phyloP scores from a whole-genome alignment of 2,797 vertebrate genomes.

The Oryzias dopingdopingensis region DNA sequence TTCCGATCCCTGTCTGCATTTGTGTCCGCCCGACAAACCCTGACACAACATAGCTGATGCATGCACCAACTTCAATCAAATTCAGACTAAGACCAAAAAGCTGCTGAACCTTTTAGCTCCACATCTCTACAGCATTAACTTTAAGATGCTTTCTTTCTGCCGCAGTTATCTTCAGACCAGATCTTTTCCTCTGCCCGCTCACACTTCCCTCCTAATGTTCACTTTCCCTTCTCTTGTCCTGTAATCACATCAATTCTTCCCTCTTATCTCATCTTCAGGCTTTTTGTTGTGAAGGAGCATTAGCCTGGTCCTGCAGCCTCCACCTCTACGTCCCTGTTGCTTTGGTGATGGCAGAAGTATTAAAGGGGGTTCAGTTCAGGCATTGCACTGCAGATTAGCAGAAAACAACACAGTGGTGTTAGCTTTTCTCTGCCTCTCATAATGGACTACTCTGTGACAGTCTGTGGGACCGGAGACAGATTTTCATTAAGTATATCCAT shows the following conservation, averaged over 20 bases:
- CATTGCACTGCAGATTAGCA: slow-evolving; percentile 30
- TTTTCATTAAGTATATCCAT: background rate
- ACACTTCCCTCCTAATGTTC: slow-evolving; percentile 28
- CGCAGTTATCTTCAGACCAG: no score
- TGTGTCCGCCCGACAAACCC: no score
- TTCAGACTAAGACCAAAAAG: background rate
- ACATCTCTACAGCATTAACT: no score
- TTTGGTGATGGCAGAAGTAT: slow-evolving; percentile 12
- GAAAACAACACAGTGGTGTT: slow-evolving; percentile 14
- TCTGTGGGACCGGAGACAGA: background rate
- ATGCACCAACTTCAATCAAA: background rate
- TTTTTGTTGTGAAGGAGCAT: slow-evolving; percentile 22
- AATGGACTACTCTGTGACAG: slow-evolving; percentile 4
- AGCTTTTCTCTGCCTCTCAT: slow-evolving; percentile 1
- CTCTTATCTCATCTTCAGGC: slow-evolving; percentile 34
- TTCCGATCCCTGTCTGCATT: no score
- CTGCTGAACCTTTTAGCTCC: background rate
- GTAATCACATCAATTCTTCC: slow-evolving; percentile 49
- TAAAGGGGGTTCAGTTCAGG: slow-evolving; percentile 26
- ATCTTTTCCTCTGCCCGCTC: background rate
- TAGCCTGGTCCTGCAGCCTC: slow-evolving; percentile 30
- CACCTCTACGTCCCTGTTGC: slow-evolving; percentile 12
- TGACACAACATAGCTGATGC: no score
- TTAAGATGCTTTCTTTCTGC: no score
- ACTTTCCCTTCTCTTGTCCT: slow-evolving; percentile 34